phyloP scores from a whole-genome alignment of 2,797 vertebrate genomes.

The Malurus splendens region DNA sequence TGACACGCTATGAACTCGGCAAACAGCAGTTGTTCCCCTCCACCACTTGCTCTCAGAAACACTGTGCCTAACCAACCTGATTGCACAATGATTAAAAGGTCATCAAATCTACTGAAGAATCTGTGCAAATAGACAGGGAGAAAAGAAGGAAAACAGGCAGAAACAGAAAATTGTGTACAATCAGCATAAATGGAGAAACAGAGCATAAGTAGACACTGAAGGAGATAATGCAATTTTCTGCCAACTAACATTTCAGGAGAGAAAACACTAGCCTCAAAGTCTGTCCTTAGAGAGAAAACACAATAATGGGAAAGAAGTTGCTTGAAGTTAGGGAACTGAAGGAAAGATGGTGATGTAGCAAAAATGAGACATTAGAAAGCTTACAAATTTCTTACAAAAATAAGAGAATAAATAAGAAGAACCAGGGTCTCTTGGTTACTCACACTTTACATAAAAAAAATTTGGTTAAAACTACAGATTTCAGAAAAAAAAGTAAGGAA shows the following conservation, averaged over 20 bases:
- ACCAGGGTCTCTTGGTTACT: neutral
- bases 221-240: slow-evolving; percentile 7
- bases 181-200: neutral
- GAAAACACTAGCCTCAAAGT: neutral
- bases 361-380: neutral
- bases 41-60: neutral
- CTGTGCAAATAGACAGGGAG: neutral
- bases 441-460: neutral
- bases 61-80: neutral
- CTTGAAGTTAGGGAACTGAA: neutral
- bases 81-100: neutral
- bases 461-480: neutral
- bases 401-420: neutral
- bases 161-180: neutral
- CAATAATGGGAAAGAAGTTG: neutral
- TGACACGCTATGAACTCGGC: neutral
- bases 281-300: neutral
- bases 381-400: neutral
- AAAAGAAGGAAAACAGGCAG: neutral
- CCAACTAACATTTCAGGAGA: neutral
- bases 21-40: neutral
- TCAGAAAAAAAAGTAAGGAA: neutral
- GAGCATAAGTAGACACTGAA: neutral
- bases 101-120: neutral
- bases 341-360: neutral